Evolutionary conservation across 1,140 invertebrate genomes (phyloP).

Genomic region (Trichonephila clavipes): DNA sequence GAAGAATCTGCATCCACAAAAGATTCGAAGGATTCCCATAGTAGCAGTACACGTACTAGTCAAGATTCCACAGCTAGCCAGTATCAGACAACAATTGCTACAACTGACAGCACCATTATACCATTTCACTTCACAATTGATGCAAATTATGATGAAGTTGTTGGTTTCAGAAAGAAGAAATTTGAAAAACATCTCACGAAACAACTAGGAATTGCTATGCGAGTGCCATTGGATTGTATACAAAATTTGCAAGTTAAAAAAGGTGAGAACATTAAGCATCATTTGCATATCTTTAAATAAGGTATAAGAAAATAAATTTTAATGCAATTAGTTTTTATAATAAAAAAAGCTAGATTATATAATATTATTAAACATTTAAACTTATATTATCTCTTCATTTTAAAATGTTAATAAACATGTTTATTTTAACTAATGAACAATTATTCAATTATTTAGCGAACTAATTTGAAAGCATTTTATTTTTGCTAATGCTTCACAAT

Average conservation of each 20-base stretch:
- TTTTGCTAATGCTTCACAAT: no score
- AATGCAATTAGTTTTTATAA: no score
- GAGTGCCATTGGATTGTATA: slow-evolving; percentile 58
- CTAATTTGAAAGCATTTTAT: no score
- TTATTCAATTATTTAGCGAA: no score
- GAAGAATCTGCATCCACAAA: background rate
- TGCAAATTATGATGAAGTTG: slow-evolving; percentile 69
- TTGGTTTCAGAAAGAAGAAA: slow-evolving; percentile 50
- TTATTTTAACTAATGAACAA: no score
- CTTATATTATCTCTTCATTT: no score
- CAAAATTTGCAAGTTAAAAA: slow-evolving; percentile 63
- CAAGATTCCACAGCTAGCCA: background rate
- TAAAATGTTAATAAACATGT: no score
- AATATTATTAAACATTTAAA: no score
- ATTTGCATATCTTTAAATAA: background rate
- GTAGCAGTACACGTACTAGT: background rate
- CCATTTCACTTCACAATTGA: slow-evolving; percentile 73
- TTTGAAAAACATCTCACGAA: slow-evolving; percentile 65
- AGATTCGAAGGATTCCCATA: background rate
- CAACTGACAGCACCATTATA: slow-evolving; percentile 15
- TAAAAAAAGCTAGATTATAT: no score
- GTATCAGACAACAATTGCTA: background rate
- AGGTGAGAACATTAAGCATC: slow-evolving; percentile 21
- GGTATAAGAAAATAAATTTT: background rate
- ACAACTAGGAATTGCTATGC: slow-evolving; percentile 66